Base-by-base conservation (phyloP, 2,888 invertebrate species). In the Ormyrus nitidulus region DNA sequence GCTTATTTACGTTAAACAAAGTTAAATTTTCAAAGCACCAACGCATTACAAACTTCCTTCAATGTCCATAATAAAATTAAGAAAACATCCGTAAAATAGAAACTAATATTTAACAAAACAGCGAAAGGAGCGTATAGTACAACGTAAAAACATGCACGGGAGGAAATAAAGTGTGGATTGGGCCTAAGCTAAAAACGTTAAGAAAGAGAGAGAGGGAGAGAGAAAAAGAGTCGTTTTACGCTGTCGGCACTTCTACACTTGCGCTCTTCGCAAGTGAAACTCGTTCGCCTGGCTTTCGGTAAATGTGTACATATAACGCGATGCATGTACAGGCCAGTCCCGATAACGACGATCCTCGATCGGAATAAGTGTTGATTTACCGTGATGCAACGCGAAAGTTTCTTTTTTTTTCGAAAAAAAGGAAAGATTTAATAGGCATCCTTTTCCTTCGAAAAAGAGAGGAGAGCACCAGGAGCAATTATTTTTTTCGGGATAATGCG, bases 281-380 rank as follows among this genome's bases (percentile, higher is more conserved):
- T 78, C 73, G 73, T 68, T 66, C 61, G 13, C 49, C 58, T 70
- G 77, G 34, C 76, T 76, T 76, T 76, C 64, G 56, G 54, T 56
- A 64, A 64, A 70, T 56, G 56, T 49, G 34, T 10, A 73, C 49
- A 44, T 7, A 75, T n/a, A 49, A 61, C 8, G 11, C 13, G 11
- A 11, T 8, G 34, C 34, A 7, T n/a, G 7, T 4, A 34, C 66
- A 19, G 54, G 7, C 34, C 9, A 48, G 13, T 10, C n/a, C n/a
- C 62, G 13, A 76, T 69, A 69, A 62, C 61, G 54, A 58, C 44
- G 62, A 76, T 76, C 61, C 7, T n/a, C 19, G 46, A 62, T 62
- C 62, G 54, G 51, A 11, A 68, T 51, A 65, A 73, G 46, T 65
- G 73, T 46, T 8, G 6, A 51, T 71, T 72, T 46, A 34, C 53